Evolutionary conservation across 2,113 vertebrate species (phyloP).

Genomic region (Dryoscopus gambensis): DNA sequence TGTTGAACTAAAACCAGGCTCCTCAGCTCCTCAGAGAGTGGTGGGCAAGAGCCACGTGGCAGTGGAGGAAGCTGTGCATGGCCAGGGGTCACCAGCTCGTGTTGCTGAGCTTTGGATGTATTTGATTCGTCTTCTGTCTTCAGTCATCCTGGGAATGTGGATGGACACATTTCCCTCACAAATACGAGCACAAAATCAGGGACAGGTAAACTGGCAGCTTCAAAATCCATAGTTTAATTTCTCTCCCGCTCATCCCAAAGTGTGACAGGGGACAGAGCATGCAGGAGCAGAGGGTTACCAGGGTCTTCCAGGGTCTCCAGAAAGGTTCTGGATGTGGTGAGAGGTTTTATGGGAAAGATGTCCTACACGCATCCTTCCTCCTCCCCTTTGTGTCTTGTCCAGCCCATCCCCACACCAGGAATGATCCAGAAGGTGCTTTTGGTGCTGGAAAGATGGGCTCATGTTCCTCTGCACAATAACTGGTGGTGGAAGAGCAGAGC

Average conservation of each 20-base stretch:
- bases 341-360: not conserved
- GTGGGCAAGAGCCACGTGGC: not conserved
- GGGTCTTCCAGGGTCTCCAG: not conserved
- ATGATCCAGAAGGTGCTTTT: not conserved
- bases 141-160: not conserved
- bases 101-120: not conserved
- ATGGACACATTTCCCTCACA: not conserved
- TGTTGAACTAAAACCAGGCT: not conserved
- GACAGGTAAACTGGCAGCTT: not conserved
- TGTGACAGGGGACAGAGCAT: not conserved
- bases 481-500: not conserved
- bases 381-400: not conserved
- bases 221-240: not conserved
- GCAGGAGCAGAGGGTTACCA: rapidly evolving
- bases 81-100: not conserved
- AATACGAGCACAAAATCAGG: not conserved
- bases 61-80: not conserved
- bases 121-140: not conserved
- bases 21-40: not conserved
- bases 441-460: not conserved
- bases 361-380: not conserved
- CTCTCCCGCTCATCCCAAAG: not conserved
- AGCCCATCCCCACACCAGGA: rapidly evolving
- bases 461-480: not conserved
- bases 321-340: not conserved